Evolutionary conservation across 1,140 invertebrate genomes (phyloP).

Genomic region (Dinothrombium tinctorium): DNA sequence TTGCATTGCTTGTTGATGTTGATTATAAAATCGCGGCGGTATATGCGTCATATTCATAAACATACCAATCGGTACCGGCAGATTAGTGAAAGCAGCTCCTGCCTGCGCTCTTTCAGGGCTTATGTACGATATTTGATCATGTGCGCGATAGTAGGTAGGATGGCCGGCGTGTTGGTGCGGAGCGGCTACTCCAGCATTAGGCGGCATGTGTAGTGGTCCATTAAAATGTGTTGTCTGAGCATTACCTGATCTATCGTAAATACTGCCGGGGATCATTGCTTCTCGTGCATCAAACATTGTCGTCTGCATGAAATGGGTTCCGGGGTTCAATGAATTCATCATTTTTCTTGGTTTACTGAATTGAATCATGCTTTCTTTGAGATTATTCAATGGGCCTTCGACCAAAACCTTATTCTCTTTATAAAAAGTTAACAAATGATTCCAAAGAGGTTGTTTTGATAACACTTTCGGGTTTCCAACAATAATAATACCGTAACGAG

Average conservation of each 20-base stretch:
- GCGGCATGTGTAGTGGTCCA: not conserved
- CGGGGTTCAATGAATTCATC: slow-evolving; percentile 76
- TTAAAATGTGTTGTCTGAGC: not conserved
- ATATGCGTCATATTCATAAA: slow-evolving; percentile 78
- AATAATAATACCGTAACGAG: slow-evolving; percentile 93
- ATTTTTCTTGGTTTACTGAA: slow-evolving; percentile 81
- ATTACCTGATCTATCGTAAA: slow-evolving; percentile 40
- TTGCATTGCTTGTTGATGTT: slow-evolving; percentile 40
- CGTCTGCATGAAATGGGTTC: slow-evolving; percentile 87
- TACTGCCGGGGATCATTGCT: slow-evolving; percentile 50
- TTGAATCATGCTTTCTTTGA: slow-evolving; percentile 88
- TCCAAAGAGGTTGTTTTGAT: slow-evolving; percentile 94
- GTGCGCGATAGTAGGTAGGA: slow-evolving; percentile 28
- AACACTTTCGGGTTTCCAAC: slow-evolving; percentile 97
- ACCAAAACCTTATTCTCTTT: slow-evolving; percentile 94
- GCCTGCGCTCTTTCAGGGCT: slow-evolving; percentile 58
- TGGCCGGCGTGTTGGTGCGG: not conserved
- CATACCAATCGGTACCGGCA: slow-evolving; percentile 75
- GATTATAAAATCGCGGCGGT: slow-evolving; percentile 61
- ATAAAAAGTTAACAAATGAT: slow-evolving; percentile 88
- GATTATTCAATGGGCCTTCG: slow-evolving; percentile 87
- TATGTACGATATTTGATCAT: slow-evolving; percentile 81
- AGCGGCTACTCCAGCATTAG: not conserved
- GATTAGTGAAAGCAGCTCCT: slow-evolving; percentile 23
- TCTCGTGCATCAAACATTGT: slow-evolving; percentile 64